These are phyloP conservation scores for Nyctibius bracteatus DNA, from an alignment of 2,113 vertebrate species.

Conservation along the genomic window DNA sequence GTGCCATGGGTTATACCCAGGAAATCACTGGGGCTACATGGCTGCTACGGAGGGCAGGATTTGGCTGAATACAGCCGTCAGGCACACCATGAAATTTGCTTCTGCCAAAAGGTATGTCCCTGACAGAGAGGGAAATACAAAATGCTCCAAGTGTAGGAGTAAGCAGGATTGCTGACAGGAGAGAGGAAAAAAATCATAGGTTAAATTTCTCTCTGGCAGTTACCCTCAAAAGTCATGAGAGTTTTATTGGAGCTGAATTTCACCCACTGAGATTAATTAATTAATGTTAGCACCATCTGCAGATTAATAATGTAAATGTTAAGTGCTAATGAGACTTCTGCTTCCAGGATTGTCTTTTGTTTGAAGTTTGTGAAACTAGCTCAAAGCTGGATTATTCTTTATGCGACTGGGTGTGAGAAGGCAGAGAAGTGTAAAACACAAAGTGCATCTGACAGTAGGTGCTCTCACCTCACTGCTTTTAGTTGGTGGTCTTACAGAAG, in stretches of 20 bases:
- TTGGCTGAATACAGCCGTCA: neutral
- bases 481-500: neutral
- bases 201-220: neutral
- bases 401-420: neutral
- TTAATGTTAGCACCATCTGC: neutral
- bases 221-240: neutral
- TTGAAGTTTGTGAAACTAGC: neutral
- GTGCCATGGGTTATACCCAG: neutral
- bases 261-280: neutral
- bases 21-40: rapidly evolving
- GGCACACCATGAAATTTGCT: neutral
- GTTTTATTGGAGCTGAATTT: neutral
- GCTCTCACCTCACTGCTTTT: neutral
- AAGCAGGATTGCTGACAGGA: neutral
- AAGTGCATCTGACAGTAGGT: neutral
- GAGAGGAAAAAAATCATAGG: neutral
- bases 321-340: neutral
- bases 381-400: neutral
- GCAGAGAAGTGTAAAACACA: neutral
- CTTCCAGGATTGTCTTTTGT: neutral
- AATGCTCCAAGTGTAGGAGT: neutral
- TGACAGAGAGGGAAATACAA: neutral
- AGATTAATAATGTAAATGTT: neutral
- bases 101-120: neutral
- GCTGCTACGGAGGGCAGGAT: neutral